Conservation (phyloP, 1,140 invertebrate genomes). For the Battus philenor region DNA sequence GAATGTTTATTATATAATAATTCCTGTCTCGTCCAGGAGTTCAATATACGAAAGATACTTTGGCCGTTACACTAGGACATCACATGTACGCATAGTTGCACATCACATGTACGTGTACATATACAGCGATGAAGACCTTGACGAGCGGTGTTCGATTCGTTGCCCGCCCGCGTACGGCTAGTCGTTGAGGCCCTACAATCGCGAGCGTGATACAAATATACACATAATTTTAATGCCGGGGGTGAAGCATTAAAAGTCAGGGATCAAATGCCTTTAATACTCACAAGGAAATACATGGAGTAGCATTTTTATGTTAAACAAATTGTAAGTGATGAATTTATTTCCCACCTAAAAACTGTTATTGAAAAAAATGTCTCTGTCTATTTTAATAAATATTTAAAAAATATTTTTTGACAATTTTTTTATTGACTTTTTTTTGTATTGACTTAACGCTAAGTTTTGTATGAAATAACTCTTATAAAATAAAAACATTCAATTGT, state of each 20-base stretch:
- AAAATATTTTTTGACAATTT: too few relatives aligned
- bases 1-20: too few relatives aligned
- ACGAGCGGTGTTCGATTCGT: slow-evolving; percentile 53
- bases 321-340: slow-evolving; percentile 10
- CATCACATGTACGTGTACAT: slow-evolving; percentile 15
- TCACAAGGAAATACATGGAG: slow-evolving; percentile 44
- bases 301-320: slow-evolving; percentile 17
- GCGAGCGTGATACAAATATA: slow-evolving; percentile 74
- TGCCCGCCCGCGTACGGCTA: slow-evolving; percentile 25
- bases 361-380: too few relatives aligned
- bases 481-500: too few relatives aligned
- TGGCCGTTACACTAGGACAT: too few relatives aligned
- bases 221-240: slow-evolving; percentile 74
- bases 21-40: too few relatives aligned
- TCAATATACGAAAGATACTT: too few relatives aligned
- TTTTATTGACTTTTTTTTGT: too few relatives aligned
- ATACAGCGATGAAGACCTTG: slow-evolving; percentile 54
- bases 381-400: too few relatives aligned
- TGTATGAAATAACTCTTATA: too few relatives aligned
- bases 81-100: too few relatives aligned
- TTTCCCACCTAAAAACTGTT: slow-evolving; percentile 14
- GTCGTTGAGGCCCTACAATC: slow-evolving; percentile 68
- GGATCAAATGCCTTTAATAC: slow-evolving; percentile 74
- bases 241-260: slow-evolving; percentile 76
- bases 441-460: too few relatives aligned